Conservation (phyloP, 2,797 vertebrate genomes). For the Trachops cirrhosus region DNA sequence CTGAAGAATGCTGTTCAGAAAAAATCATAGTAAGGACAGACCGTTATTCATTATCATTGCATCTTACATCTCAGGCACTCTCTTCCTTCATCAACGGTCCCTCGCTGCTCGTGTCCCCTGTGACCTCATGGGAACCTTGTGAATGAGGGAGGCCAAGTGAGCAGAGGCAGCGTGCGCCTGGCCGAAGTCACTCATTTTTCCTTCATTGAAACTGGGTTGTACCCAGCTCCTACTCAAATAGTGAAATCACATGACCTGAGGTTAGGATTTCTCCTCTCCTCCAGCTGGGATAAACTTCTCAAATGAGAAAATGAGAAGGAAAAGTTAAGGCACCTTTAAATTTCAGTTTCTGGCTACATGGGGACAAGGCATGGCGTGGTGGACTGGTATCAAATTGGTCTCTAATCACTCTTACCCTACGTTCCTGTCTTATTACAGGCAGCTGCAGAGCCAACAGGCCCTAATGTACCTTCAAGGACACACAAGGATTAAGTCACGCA, state of each 20-base stretch:
- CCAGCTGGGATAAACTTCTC: neutral
- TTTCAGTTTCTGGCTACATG: conserved; percentile 73
- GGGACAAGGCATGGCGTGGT: conserved; percentile 53
- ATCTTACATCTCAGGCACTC: neutral
- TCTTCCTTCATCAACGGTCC: neutral
- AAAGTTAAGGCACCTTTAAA: conserved; percentile 70
- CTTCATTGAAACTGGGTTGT: neutral
- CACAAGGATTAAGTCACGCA: conserved; percentile 76
- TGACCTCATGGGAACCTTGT: neutral
- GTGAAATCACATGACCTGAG: neutral
- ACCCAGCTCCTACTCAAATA: neutral
- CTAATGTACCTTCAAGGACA: conserved; percentile 59
- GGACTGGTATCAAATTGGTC: conserved; percentile 75
- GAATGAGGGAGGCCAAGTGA: neutral
- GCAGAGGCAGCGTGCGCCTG: neutral
- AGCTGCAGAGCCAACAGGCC: conserved; percentile 52
- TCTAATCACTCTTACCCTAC: conserved; percentile 69
- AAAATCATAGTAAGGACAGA: neutral
- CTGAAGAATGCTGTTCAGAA: neutral
- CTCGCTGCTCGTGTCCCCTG: accelerated
- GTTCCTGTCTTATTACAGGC: conserved; percentile 71
- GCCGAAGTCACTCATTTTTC: neutral
- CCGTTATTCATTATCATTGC: neutral
- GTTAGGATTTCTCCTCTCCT: neutral
- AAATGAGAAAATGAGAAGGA: conserved; percentile 46